A percentile compares a stretch with the other conserved stretches of the same genome.
These are phyloP conservation scores for Palaemon carinicauda DNA, from an alignment of 1,140 invertebrate genomes.

Conservation along the genomic window DNA sequence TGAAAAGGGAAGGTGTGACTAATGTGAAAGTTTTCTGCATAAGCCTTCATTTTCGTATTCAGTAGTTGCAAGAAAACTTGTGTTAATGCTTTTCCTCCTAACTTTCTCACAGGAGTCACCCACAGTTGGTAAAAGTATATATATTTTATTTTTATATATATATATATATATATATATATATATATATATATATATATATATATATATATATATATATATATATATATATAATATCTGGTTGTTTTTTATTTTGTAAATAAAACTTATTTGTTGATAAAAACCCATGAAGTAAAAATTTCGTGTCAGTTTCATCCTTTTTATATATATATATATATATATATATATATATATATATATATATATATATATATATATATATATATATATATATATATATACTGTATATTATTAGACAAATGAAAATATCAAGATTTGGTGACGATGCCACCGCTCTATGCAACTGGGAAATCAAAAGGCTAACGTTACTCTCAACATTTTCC, in stretches of 20 bases:
- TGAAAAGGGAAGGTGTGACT: no score
- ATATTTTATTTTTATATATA: not conserved
- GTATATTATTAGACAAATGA: not conserved
- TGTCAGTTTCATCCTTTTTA: not conserved
- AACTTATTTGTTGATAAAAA: no score
- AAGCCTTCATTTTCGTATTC: no score
- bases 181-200: conserved; percentile 19
- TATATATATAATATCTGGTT: not conserved
- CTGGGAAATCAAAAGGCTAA: no score
- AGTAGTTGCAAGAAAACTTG: not conserved
- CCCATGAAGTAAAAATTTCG: no score
- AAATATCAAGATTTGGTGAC: no score
- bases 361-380: conserved; percentile 15
- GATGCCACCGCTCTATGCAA: no score
- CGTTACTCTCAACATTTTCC: no score
- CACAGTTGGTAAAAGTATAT: no score
- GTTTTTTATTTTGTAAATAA: no score
- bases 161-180: not conserved
- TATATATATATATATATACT: not conserved
- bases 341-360: conserved; percentile 10
- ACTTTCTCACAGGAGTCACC: not conserved
- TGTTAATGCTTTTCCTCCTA: not conserved
- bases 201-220: conserved; percentile 14
- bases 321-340: not conserved
- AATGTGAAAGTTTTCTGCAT: no score